phyloP scores from a whole-genome alignment of 2,888 invertebrate genomes.

The Helicoverpa assulta region DNA sequence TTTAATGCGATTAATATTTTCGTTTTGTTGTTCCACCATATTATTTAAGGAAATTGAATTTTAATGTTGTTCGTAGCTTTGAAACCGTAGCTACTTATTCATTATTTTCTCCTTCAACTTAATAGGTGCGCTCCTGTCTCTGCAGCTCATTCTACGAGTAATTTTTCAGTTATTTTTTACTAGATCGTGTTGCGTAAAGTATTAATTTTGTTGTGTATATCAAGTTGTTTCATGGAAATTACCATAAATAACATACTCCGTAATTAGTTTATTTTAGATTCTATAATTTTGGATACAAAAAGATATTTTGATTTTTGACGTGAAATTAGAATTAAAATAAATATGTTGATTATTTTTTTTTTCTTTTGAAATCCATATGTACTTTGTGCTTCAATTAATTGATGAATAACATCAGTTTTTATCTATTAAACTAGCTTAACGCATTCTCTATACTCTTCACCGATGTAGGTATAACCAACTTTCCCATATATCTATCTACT shows the following conservation, averaged over 20 bases:
- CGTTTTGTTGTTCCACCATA: neutral
- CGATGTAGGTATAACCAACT: too few relatives aligned
- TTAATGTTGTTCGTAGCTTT: neutral
- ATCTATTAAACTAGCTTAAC: too few relatives aligned
- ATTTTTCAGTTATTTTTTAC: neutral
- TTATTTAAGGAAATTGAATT: neutral
- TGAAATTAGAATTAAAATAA: too few relatives aligned
- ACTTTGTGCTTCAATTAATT: too few relatives aligned
- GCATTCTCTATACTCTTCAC: too few relatives aligned
- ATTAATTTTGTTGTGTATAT: neutral
- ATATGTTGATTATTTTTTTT: too few relatives aligned
- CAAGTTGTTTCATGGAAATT: neutral
- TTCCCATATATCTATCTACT: too few relatives aligned
- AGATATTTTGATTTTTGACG: too few relatives aligned
- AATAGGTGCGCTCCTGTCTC: neutral
- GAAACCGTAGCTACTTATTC: constrained; percentile 1
- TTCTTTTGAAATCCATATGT: too few relatives aligned
- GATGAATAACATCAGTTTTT: too few relatives aligned
- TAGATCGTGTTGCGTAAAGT: neutral
- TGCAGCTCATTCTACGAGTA: neutral
- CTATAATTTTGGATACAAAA: neutral
- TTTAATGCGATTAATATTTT: neutral
- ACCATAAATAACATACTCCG: neutral
- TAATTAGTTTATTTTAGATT: neutral
- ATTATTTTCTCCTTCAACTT: neutral